Conservation (phyloP, 2,113 vertebrate species). For the Axis porcinus region DNA sequence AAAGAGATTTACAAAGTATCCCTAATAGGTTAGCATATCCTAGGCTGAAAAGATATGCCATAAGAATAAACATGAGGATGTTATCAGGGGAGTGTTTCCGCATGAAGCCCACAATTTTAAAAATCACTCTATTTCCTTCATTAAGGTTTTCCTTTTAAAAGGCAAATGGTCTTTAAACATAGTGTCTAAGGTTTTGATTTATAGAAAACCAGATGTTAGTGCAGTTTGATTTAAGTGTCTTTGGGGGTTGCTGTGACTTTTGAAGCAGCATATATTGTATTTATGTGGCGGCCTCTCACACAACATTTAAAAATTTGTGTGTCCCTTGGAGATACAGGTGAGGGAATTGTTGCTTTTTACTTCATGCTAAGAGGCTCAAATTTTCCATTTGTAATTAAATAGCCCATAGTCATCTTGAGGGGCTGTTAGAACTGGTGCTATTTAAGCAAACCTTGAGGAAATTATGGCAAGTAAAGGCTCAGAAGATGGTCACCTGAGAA, state of each 20-base stretch:
- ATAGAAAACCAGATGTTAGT: constrained; percentile 33
- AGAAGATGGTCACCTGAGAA: constrained; percentile 13
- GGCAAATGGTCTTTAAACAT: constrained; percentile 47
- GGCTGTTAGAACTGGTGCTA: constrained; percentile 31
- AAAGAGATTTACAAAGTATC: constrained; percentile 36
- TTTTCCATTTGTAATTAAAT: constrained; percentile 60
- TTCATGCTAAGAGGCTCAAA: constrained; percentile 44
- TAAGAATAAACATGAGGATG: background rate
- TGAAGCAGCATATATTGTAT: background rate
- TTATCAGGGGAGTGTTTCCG: background rate
- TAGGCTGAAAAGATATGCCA: constrained; percentile 38
- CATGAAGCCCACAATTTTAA: constrained; percentile 45
- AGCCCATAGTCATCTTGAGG: constrained; percentile 51
- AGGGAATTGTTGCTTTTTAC: constrained; percentile 38
- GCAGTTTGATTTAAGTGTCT: constrained; percentile 59
- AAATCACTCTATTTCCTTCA: constrained; percentile 50
- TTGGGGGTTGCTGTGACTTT: constrained; percentile 30
- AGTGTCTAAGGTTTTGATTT: constrained; percentile 49
- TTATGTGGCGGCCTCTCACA: constrained; percentile 36
- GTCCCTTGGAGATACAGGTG: constrained; percentile 43
- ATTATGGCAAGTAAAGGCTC: constrained; percentile 56
- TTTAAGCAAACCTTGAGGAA: constrained; percentile 30
- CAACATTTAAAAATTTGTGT: constrained; percentile 53
- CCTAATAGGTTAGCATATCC: constrained; percentile 49
- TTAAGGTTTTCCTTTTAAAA: constrained; percentile 66